Base-by-base conservation (phyloP, 2,888 invertebrate genomes). In the Epicampocera succincta region DNA sequence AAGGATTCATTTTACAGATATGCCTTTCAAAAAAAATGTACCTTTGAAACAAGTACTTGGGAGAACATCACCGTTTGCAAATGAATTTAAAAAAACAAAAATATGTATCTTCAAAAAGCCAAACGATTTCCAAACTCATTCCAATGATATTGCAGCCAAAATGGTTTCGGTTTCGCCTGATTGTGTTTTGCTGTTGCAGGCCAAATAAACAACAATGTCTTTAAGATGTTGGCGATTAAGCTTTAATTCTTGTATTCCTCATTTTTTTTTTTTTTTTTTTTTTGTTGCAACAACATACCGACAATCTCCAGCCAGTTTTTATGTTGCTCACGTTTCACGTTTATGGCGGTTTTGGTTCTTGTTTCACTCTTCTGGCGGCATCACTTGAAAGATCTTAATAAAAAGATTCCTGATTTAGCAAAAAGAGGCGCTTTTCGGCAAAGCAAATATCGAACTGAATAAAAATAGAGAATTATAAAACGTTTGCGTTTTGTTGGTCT, bases 271-370 rank as follows among this genome's bases (percentile, higher is more conserved):
- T 6, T 33, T 33, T 33, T 33, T 33, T 8, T 15, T 40, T 29
- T 15, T 13, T 54, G 8, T 12, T 21, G 56, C 65, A 65, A n/a
- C 29, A 29, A 56, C 54, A 63, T 29, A 17, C 46, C 63, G 46
- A 54, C 48, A 33, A 17, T 48, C 40, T 15, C 19, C 52, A 69
- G 76, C 44, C 52, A 61, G 52, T 48, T 29, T 17, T 76, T 80
- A 76, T 80, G 73, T 76, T 81, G 58, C 68, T 74, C 71, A 72
- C 71, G 73, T 77, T 81, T 74, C 71, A 72, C 71, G 73, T 77
- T 81, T 77, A 33, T 63, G 66, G 19, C 56, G 33, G 13, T 2
- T 17, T 61, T 40, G 48, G 68, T 48, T 56, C 21, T 40, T 40
- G 25, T 46, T 17, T 40, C 17, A 50, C 13, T 44, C 60, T 66